phyloP scores from a whole-genome alignment of 30 jellyfish, hydroid and myxozoan species.

The Chironex yamaguchii region DNA sequence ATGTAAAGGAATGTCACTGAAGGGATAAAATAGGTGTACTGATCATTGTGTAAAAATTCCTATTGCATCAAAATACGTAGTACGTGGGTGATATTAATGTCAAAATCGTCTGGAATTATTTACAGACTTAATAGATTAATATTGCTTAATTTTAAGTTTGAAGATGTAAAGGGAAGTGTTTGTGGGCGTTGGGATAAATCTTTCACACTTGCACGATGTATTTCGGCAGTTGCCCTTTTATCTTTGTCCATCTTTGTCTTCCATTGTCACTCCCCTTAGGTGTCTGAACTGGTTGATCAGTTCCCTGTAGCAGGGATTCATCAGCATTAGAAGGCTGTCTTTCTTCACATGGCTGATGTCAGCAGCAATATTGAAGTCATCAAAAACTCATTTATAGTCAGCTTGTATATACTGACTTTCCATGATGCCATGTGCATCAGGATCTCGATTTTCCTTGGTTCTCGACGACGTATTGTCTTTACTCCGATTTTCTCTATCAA shows the following conservation, averaged over 20 bases:
- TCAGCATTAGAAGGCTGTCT: conserved; percentile 48
- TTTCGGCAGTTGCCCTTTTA: conserved; percentile 24
- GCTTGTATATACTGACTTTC: conserved; percentile 51
- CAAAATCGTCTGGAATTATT: too few relatives aligned
- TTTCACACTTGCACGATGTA: conserved; percentile 56
- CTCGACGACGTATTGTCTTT: conserved; percentile 37
- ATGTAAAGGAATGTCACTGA: too few relatives aligned
- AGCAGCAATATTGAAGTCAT: background rate
- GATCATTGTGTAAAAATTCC: too few relatives aligned
- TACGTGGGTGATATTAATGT: too few relatives aligned
- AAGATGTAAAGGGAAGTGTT: too few relatives aligned
- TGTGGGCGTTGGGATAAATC: too few relatives aligned
- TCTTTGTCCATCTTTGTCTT: conserved; percentile 58
- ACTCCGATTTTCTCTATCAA: conserved; percentile 13
- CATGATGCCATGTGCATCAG: conserved; percentile 35
- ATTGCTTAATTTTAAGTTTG: too few relatives aligned
- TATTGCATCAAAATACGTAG: too few relatives aligned
- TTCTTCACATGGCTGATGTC: conserved; percentile 49
- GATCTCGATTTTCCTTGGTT: conserved; percentile 61
- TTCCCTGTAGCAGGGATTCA: conserved; percentile 51
- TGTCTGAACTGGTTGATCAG: conserved; percentile 62
- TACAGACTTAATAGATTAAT: too few relatives aligned
- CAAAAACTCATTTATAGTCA: conserved; percentile 13
- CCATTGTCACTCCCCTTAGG: conserved; percentile 62
- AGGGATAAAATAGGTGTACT: too few relatives aligned